Conservation (phyloP, 2,888 invertebrate genomes). For the Gerris lacustris region DNA sequence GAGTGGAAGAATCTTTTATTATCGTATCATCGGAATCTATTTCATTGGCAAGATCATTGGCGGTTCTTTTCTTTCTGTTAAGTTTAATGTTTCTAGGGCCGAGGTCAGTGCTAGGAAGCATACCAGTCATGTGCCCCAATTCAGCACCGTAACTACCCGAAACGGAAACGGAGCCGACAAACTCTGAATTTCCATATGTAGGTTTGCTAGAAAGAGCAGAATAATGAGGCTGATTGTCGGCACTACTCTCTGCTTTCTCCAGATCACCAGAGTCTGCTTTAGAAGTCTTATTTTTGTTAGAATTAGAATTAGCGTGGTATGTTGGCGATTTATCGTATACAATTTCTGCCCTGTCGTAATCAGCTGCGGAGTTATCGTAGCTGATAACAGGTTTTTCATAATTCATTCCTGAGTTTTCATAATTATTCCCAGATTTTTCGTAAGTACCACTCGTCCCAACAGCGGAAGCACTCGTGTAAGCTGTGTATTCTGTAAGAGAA, state of each 20-base stretch:
- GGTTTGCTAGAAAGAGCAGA: slow-evolving; percentile 25
- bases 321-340: background rate
- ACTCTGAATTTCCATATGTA: slow-evolving; percentile 24
- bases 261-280: slow-evolving; percentile 16
- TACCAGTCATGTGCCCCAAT: slow-evolving; percentile 24
- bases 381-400: background rate
- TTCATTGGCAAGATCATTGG: slow-evolving; percentile 28
- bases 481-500: slow-evolving; percentile 25
- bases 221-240: slow-evolving; percentile 25
- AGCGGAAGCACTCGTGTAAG: slow-evolving; percentile 28
- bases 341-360: background rate
- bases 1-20: background rate
- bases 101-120: slow-evolving; percentile 37
- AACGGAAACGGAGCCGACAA: slow-evolving; percentile 25
- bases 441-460: slow-evolving; percentile 24
- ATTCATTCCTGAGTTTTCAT: slow-evolving; percentile 14
- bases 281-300: background rate
- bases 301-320: background rate
- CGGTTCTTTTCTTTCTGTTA: slow-evolving; percentile 23
- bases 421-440: background rate
- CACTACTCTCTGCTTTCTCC: slow-evolving; percentile 28
- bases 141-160: slow-evolving; percentile 27
- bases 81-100: slow-evolving; percentile 36
- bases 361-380: background rate
- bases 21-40: slow-evolving; percentile 18